Base-by-base conservation (phyloP, 1,140 invertebrate genomes). In the Drosophila sp. region DNA sequence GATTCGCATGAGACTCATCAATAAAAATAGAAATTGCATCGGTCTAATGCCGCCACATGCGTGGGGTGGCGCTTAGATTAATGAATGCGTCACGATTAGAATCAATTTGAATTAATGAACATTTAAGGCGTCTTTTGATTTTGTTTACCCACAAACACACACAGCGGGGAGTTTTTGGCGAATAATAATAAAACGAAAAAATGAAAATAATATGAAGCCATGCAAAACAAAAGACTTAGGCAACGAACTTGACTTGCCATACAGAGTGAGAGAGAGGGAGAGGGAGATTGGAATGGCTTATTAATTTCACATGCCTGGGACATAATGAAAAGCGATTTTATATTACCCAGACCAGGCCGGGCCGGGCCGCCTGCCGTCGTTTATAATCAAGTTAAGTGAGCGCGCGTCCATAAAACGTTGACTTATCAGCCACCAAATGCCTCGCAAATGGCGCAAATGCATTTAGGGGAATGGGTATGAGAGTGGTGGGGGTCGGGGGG, bases 311-410 rank as follows among this genome's bases (percentile, higher is more conserved):
- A 79, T 86, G 83, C 84, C 76, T 69, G 30, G 66, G 56, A 69
- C 66, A 74, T 86, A 86, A 86, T 86, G 83, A 86, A 86, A 87
- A 83, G 66, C 84, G 80, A 86, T 86, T 86, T 86, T 86, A 86
- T 86, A 87, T 89, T 69, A 76, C 82, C 58, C 71, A 17, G 17
- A 0, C 17, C 17, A 10, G 70, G 70, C 84, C 83, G 79, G 17
- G 17, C 17, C 17, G 10, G 70, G 70, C 84, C 83, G 79, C 76
- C 79, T 79, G 83, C 80, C 76, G 84, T 86, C 83, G 84, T 86
- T 86, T 87, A 87, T 87, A 86, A 86, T 87, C 83, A 86, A 86
- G 83, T 86, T 86, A 86, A 86, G 83, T 86, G 83, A 79, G 66
- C 72, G 76, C 83, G 54, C 60, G 64, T 81, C 84, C 65, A 86